Base-by-base conservation (phyloP, 1,140 invertebrate species). In the Dolichoris vasculosae region DNA sequence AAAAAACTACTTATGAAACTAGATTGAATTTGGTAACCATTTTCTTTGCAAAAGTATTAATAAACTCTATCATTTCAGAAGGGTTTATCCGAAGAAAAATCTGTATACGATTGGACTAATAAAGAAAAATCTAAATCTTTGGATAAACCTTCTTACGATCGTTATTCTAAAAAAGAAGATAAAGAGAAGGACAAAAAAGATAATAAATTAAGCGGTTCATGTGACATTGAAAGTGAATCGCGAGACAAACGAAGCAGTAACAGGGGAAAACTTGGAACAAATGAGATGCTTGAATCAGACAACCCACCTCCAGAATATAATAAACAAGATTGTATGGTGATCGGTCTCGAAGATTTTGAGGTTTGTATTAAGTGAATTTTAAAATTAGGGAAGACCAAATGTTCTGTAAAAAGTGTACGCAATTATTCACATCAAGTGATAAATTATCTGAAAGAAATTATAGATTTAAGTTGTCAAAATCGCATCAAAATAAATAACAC, bases 261-360 rank as follows among this genome's bases (percentile, higher is more conserved):
- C 81, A 92, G 90, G 88, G 92, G 89, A 85, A 93, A 93, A 88
- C 89, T 91, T 88, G 89, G 90, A 84, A 90, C 91, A 91, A 93
- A 93, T 93, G 92, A 93, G 84, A 93, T 93, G 93, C 90, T 92
- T 84, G 92, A 92, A 30, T 91, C 92, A 81, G 92, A 92, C 84
- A 92, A 91, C 89, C 88, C 90, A 87, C 89, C 90, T 43, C 90
- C 90, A 73, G 92, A 93, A 81, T 92, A 93, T 88, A 88, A 88
- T 77, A 93, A 93, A 88, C 88, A 91, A 84, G 93, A 94, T 88
- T 93, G 91, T 84, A 92, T 92, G 90, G 91, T 93, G 85, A 92
- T 93, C 78, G 91, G 93, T 89, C 89, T 93, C 75, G 89, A 90
- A 77, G 91, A 92, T 85, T 87, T 90, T 83, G 92, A 93, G 91